Evolutionary conservation across 1,140 invertebrate species (phyloP).

Genomic region (Lysiphlebus fabarum): DNA sequence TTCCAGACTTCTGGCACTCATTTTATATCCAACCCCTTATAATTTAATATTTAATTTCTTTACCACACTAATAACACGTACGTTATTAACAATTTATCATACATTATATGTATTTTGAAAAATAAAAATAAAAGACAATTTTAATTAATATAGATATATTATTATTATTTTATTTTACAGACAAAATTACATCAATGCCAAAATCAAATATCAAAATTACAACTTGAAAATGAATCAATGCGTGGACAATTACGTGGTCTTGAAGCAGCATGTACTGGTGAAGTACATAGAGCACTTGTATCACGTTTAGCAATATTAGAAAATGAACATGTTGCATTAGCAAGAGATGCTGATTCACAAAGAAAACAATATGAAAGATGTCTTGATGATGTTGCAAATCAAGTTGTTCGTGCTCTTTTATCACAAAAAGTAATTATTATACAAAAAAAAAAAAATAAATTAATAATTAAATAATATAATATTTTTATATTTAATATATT

Average conservation of each 20-base stretch:
- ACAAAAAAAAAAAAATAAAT: not conserved
- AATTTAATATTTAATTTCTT: conserved; percentile 44
- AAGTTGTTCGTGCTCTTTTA: conserved; percentile 76
- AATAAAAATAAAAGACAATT: not conserved
- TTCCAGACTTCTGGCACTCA: conserved; percentile 34
- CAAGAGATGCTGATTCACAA: conserved; percentile 62
- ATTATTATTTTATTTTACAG: conserved; percentile 48
- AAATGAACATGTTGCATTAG: conserved; percentile 61
- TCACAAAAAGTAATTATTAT: conserved; percentile 70
- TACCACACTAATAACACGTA: conserved; percentile 39
- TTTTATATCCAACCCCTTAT: conserved; percentile 16
- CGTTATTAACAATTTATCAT: conserved; percentile 26
- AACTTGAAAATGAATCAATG: conserved; percentile 73
- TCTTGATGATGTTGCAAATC: conserved; percentile 74
- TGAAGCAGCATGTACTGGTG: conserved; percentile 57
- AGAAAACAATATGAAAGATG: conserved; percentile 70
- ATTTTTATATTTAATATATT: not conserved
- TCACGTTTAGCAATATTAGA: conserved; percentile 65
- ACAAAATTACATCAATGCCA: conserved; percentile 72
- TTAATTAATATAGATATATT: not conserved
- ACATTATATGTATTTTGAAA: not conserved
- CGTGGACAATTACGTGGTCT: conserved; percentile 62
- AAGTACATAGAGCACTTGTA: conserved; percentile 57
- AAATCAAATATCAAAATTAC: conserved; percentile 66
- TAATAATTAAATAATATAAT: not conserved